phyloP scores from a whole-genome alignment of 2,113 vertebrate genomes.

The Rynchops niger region DNA sequence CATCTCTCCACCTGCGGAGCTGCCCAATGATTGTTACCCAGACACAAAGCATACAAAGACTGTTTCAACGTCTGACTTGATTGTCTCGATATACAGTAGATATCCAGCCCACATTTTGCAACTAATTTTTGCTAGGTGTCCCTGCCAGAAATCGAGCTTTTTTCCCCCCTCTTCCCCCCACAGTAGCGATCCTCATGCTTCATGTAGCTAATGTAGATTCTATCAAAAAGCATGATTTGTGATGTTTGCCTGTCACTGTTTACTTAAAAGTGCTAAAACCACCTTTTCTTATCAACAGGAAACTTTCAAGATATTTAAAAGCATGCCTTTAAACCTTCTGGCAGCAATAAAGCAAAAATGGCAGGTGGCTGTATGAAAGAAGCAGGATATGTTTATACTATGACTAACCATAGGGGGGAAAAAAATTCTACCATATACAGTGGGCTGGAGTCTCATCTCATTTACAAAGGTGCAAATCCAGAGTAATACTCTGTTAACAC shows the following conservation, averaged over 20 bases:
- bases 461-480: background rate
- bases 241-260: slow-evolving; percentile 68
- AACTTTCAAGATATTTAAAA: slow-evolving; percentile 78
- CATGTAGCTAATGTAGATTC: slow-evolving; percentile 54
- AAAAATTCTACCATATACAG: background rate
- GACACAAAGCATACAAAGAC: background rate
- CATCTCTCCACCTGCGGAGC: background rate
- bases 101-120: background rate
- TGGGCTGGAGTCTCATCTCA: background rate
- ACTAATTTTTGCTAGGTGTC: background rate
- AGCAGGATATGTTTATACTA: slow-evolving; percentile 61
- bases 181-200: slow-evolving; percentile 14
- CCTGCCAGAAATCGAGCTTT: background rate
- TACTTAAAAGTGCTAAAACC: slow-evolving; percentile 73
- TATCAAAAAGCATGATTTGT: slow-evolving; percentile 73
- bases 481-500: background rate
- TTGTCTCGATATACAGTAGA: background rate
- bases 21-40: background rate
- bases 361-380: slow-evolving; percentile 73
- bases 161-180: background rate
- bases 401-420: background rate
- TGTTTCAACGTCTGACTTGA: background rate
- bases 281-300: slow-evolving; percentile 77
- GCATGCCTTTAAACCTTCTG: slow-evolving; percentile 70
- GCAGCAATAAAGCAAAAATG: slow-evolving; percentile 71